Percentiles rank a stretch among this genome's conserved stretches.
phyloP scores from a whole-genome alignment of 1,140 invertebrate species.

The Ips typographus region DNA sequence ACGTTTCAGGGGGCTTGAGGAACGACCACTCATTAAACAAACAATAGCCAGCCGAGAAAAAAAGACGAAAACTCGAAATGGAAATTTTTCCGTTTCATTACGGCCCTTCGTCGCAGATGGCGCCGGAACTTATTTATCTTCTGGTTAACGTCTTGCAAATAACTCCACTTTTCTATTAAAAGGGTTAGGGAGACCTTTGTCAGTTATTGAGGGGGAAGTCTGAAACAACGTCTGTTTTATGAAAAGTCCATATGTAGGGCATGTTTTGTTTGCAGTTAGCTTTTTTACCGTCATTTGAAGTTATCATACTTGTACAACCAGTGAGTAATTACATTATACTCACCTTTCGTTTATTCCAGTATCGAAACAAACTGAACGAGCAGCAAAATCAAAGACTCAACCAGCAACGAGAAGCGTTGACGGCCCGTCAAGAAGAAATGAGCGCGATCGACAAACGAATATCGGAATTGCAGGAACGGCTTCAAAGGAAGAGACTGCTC shows the following conservation, averaged over 20 bases:
- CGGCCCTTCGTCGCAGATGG: not conserved
- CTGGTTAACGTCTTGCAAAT: not conserved
- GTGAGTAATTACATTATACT: not conserved
- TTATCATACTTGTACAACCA: not conserved
- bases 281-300: too few relatives aligned
- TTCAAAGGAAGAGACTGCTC: constrained; percentile 83
- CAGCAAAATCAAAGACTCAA: constrained; percentile 87
- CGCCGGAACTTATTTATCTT: constrained; percentile 3
- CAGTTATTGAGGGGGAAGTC: constrained; percentile 2
- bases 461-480: constrained; percentile 85
- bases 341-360: constrained; percentile 61
- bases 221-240: too few relatives aligned
- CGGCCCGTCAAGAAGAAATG: constrained; percentile 86
- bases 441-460: constrained; percentile 89
- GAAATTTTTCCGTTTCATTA: constrained; percentile 7
- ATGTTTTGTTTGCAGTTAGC: too few relatives aligned
- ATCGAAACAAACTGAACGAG: constrained; percentile 93
- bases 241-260: too few relatives aligned
- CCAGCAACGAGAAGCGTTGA: constrained; percentile 82
- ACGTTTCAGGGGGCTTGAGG: not conserved
- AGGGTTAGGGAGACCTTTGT: not conserved
- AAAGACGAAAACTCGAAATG: not conserved
- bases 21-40: not conserved
- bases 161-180: not conserved
- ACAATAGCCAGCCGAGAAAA: not conserved